Evolutionary conservation across 2,113 vertebrate genomes (phyloP).

Genomic region (Struthio camelus): DNA sequence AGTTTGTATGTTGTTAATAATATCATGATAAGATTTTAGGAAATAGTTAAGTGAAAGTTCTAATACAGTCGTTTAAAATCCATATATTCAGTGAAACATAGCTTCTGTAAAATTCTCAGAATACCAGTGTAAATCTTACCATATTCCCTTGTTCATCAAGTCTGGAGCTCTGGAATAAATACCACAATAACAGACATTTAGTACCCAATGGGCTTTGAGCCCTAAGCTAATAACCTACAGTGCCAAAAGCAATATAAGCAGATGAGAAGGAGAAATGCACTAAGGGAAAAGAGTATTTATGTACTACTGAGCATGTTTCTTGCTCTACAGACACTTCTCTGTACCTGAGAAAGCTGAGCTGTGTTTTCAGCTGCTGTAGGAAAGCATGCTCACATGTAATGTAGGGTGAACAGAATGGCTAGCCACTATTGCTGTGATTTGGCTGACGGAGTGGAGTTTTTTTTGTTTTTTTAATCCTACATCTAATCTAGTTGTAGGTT

Average conservation of each 20-base stretch:
- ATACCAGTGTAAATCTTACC: background rate
- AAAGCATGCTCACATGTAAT: background rate
- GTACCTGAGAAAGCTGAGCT: background rate
- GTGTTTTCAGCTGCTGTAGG: background rate
- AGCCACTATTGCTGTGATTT: background rate
- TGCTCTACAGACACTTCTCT: background rate
- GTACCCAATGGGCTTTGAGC: background rate
- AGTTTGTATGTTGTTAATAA: conserved; percentile 33
- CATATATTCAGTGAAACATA: background rate
- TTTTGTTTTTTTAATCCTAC: background rate
- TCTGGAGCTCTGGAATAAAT: conserved; percentile 7
- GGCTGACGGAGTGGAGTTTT: too few species aligned
- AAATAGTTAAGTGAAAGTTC: conserved; percentile 24
- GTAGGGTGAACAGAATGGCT: background rate
- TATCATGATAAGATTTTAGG: background rate
- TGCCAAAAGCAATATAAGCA: background rate
- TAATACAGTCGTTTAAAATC: conserved; percentile 20
- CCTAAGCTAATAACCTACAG: background rate
- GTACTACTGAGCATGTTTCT: background rate
- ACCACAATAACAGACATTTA: background rate
- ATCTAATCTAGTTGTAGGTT: background rate
- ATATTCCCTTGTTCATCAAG: background rate
- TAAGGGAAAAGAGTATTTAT: background rate
- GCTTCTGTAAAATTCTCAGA: conserved; percentile 14
- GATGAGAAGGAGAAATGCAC: background rate